Evolutionary conservation across 2,888 invertebrate species (phyloP), one percentile per base, ranked within the genome.

Genomic region (Ophion ellenae): DNA sequence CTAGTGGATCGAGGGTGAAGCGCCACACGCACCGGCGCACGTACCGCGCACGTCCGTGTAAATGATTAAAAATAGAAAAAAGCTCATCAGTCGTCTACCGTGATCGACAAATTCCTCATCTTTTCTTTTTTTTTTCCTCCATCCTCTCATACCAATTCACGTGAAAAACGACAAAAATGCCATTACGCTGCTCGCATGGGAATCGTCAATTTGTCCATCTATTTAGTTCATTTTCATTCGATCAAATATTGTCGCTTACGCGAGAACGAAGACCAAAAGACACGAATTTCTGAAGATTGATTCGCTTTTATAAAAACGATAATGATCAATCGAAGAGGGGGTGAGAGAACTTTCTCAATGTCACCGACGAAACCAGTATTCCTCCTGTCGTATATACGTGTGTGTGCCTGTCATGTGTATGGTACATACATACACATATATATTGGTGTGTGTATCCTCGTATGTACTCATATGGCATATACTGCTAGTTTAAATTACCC

Each of bases 341-440:
- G 47, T 47, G 28, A 74, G 77, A 78, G 84, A 85, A 85, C 81
- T 74, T 78, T 85, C 74, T 85, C 78, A 85, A 81, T 85, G 84
- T 85, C 84, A 64, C 63, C 53, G 67, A 81, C 67, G 57, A 81
- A 85, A 85, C 84, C 84, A 85, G 84, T 85, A 81, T 85, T 85
- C 45, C 81, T 74, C 74, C 73, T 63, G 69, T 57, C 28, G 81
- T 63, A 40, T n/a, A 63, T 17, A 24, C 40, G 24, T 45, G 36
- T n/a, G 9, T 32, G 28, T 20, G 36, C 9, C 2, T 63, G 11
- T 17, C 67, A 10, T 9, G 7, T 47, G n/a, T 64, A 76, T 64
- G 32, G 10, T 61, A 17, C 40, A 63, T 61, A 61, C 14, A 63
- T 63, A 14, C 64, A 45, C 24, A 45, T 17, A 24, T 63, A 17